These are phyloP conservation scores for Centropyge bicolor DNA, from an alignment of 2,797 vertebrate species.

Conservation along the genomic window DNA sequence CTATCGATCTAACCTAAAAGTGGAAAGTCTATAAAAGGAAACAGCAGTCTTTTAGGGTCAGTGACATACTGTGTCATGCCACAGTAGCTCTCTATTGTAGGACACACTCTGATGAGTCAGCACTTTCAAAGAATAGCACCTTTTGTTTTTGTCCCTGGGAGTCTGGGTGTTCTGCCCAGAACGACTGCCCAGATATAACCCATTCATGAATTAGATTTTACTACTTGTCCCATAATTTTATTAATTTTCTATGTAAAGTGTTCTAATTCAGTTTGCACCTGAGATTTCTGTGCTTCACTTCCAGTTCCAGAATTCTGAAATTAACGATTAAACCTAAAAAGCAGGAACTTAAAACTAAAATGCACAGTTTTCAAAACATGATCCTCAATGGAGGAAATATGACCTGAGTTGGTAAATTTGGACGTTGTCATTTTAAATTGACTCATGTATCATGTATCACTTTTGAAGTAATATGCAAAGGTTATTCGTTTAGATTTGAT, in stretches of 20 bases:
- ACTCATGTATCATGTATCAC: neutral
- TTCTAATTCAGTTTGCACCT: neutral
- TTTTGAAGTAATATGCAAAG: slow-evolving; percentile 5
- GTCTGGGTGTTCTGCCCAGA: slow-evolving; percentile 61
- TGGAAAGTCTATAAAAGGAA: slow-evolving; percentile 68
- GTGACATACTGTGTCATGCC: slow-evolving; percentile 72
- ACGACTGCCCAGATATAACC: slow-evolving; percentile 48
- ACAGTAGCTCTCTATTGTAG: slow-evolving; percentile 73
- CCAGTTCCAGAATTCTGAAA: neutral
- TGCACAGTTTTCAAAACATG: neutral
- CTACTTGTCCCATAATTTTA: neutral
- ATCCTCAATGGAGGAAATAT: neutral
- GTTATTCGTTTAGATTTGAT: slow-evolving; percentile 21
- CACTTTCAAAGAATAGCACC: slow-evolving; percentile 74
- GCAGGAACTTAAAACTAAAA: slow-evolving; percentile 2
- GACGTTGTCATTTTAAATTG: neutral
- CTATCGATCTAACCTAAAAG: slow-evolving; percentile 47
- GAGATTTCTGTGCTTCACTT: neutral
- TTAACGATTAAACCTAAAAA: neutral
- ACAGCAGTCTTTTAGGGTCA: slow-evolving; percentile 71
- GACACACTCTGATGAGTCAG: slow-evolving; percentile 68
- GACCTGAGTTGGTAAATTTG: neutral
- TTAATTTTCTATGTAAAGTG: neutral
- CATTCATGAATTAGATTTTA: slow-evolving; percentile 51
- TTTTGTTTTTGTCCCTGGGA: slow-evolving; percentile 77